Evolutionary conservation across 2,888 invertebrate genomes (phyloP), one percentile per base, ranked within the genome.

Genomic region (Erebia epiphron): DNA sequence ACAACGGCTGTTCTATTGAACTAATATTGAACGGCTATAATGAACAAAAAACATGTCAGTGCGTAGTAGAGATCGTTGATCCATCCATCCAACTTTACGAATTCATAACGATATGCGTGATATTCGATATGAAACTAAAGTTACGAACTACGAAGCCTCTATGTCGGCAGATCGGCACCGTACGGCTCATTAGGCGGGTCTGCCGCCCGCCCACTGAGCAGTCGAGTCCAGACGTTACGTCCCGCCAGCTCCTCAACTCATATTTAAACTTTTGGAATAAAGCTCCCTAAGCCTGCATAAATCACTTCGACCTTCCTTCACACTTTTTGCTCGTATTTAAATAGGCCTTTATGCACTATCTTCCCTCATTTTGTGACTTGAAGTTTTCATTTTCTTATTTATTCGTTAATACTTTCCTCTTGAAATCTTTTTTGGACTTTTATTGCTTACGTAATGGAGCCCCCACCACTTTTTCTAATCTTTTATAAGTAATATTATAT

Each of bases 251-350:
- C 62, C 76, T 81, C 80, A 77, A 76, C 84, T 88, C 84, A 89
- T 87, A 89, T 87, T 90, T 86, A 89, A 91, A 90, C 87, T 91
- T 90, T 89, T 85, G 86, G 86, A 88, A 88, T 86, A 82, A 85
- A 83, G 80, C 54, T 11, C 83, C 83, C 81, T 74, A 78, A 83
- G 80, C 84, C 83, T 79, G 82, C 85, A 90, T 92, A 89, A 91
- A 91, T 91, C 89, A 89, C 84, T 76, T 76, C 75, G 82, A 79
- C 86, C 86, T 88, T 89, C 86, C 83, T 89, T 89, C 86, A 88
- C 89, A 89, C 85, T 83, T 90, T 87, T 86, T 84, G 83, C 83
- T 83, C 81, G 87, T 90, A 91, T 91, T 92, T 90, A 89, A 90
- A 91, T 89, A 87, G 88, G 83, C 82, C 84, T 82, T 85, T 82